Evolutionary conservation across 1,140 invertebrate genomes (phyloP).

Genomic region (Spodoptera frugiperda): DNA sequence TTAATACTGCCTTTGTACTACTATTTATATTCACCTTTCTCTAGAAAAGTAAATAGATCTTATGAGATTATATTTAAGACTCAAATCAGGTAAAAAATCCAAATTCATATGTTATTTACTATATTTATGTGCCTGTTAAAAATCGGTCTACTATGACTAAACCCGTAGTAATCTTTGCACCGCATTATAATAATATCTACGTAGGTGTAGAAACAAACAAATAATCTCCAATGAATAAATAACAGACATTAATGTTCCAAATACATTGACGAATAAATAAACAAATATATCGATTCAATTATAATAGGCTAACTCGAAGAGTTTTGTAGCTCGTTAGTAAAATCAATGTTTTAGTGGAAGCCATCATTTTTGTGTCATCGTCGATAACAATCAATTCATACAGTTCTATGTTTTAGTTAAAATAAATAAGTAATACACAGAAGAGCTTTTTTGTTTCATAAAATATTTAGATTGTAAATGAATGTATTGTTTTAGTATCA

Average conservation of each 20-base stretch:
- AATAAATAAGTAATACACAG: background rate
- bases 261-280: constrained; percentile 4
- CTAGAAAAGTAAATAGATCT: too few relatives aligned
- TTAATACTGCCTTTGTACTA: background rate
- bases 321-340: constrained; percentile 22
- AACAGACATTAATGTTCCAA: background rate
- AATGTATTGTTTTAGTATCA: background rate
- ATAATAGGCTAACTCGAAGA: background rate
- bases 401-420: constrained; percentile 9
- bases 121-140: too few relatives aligned
- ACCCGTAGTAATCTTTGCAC: too few relatives aligned
- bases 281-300: background rate
- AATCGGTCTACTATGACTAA: too few relatives aligned
- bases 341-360: constrained; percentile 11
- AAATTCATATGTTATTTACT: too few relatives aligned
- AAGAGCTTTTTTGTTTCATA: background rate
- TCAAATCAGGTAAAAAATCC: too few relatives aligned
- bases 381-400: constrained; percentile 2
- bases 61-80: too few relatives aligned
- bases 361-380: constrained; percentile 16
- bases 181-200: too few relatives aligned
- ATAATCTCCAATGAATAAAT: too few relatives aligned
- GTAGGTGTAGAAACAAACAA: too few relatives aligned
- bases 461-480: background rate
- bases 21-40: too few relatives aligned